These are phyloP conservation scores for Seriola rivoliana DNA, from an alignment of 2,113 vertebrate genomes.

Conservation along the genomic window DNA sequence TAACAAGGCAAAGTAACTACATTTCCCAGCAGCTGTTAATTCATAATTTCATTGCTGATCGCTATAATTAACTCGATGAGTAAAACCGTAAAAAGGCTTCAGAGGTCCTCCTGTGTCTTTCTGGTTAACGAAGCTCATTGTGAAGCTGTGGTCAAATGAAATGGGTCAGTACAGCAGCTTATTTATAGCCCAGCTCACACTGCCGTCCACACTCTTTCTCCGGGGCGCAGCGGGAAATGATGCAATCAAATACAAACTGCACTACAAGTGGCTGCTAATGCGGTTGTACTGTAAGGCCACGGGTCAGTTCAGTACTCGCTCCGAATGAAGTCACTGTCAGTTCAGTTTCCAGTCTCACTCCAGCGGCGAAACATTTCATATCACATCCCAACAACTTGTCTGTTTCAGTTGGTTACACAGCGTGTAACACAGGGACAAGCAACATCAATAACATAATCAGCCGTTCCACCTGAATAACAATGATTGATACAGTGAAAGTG, in stretches of 20 bases:
- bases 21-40: too few species aligned
- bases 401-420: neutral
- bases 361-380: neutral
- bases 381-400: neutral
- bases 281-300: conserved; percentile 30
- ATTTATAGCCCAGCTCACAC: conserved; percentile 58
- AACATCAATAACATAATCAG: conserved; percentile 12
- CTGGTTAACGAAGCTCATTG: conserved; percentile 28
- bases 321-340: conserved; percentile 22
- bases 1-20: too few species aligned
- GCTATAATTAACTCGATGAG: neutral
- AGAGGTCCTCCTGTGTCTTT: neutral
- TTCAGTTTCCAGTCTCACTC: conserved; percentile 11
- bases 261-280: conserved; percentile 52
- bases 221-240: conserved; percentile 36
- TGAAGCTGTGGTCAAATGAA: conserved; percentile 39
- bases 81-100: neutral
- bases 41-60: neutral
- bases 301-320: conserved; percentile 52
- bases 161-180: conserved; percentile 48
- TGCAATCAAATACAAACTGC: conserved; percentile 51
- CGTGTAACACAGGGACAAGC: neutral
- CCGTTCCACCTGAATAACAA: neutral
- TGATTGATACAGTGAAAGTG: neutral
- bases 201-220: conserved; percentile 32